Conservation (phyloP, 2,113 vertebrate genomes). For the Elachura formosa region DNA sequence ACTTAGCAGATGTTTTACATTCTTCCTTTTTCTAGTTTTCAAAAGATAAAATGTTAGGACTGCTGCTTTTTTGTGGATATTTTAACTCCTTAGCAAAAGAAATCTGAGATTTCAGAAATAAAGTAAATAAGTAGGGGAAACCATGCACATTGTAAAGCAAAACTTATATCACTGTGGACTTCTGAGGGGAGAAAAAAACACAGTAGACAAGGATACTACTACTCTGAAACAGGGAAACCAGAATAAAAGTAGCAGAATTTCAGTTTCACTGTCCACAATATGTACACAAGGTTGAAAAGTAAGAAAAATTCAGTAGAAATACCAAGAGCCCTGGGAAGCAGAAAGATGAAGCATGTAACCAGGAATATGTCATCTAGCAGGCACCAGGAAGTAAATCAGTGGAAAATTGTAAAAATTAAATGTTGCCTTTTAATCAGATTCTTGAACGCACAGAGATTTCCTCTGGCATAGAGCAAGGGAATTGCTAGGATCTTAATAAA, state of each 20-base stretch:
- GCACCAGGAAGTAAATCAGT: neutral
- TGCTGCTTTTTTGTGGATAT: neutral
- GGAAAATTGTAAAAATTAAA: neutral
- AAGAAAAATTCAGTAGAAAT: neutral
- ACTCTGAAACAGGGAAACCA: neutral
- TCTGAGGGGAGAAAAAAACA: neutral
- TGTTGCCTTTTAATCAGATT: neutral
- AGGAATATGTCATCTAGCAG: neutral
- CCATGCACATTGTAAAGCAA: neutral
- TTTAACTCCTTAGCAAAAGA: neutral
- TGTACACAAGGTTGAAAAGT: neutral
- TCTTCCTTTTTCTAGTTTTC: neutral
- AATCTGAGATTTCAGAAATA: neutral
- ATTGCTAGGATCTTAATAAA: neutral
- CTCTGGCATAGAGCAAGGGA: neutral
- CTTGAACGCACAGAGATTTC: neutral
- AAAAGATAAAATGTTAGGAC: neutral
- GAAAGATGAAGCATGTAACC: neutral
- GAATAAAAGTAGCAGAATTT: neutral
- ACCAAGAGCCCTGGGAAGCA: neutral
- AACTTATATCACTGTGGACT: neutral
- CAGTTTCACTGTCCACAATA: neutral
- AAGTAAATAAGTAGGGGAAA: neutral
- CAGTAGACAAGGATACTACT: rapidly evolving
- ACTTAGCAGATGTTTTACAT: neutral